Base-by-base conservation (phyloP, 2,888 invertebrate species). In the Eurois occulta region DNA sequence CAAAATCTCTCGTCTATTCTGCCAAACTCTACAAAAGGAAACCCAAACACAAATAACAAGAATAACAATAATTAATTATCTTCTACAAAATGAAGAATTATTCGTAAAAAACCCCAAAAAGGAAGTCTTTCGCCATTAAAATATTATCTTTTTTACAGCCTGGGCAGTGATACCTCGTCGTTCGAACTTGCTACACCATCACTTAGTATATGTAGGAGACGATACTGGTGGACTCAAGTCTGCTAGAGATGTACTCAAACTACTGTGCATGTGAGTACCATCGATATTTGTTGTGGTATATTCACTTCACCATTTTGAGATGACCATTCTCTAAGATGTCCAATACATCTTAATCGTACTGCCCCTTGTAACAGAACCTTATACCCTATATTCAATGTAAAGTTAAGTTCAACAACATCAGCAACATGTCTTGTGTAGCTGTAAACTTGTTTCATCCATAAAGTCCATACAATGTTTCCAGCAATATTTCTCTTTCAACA, bases 101-200 rank as follows among this genome's bases (percentile, higher is more conserved):
- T n/a, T n/a, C n/a, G n/a, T n/a, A n/a, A n/a, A n/a, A n/a, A n/a
- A n/a, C n/a, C n/a, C n/a, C n/a, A n/a, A n/a, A n/a, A n/a, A n/a
- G 41, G 10, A 41, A 1, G 10, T 41, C n/a, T 41, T 41, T 13
- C 41, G 13, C 41, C 41, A 41, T 8, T 13, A 41, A 8, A 41
- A 0, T 41, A 41, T 41, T 41, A 8, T 41, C 41, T 41, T 48
- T 43, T 48, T 48, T 35, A 4, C 90, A 95, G 97, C 95, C 66
- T 95, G 95, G 95, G 91, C 93, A 24, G 93, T 93, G 52, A 97
- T 98, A 78, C 95, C 96, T 16, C 97, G 94, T 71, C 97, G 98
- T 10, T 97, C 97, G 0, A 97, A 97, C 62, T 94, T 99, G 10
- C 93, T 98, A 0, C 99, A 98, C 91, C 98, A 98, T 91, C 98